Evolutionary conservation across 1,140 invertebrate genomes (phyloP).

Genomic region (Drosophila saltans): DNA sequence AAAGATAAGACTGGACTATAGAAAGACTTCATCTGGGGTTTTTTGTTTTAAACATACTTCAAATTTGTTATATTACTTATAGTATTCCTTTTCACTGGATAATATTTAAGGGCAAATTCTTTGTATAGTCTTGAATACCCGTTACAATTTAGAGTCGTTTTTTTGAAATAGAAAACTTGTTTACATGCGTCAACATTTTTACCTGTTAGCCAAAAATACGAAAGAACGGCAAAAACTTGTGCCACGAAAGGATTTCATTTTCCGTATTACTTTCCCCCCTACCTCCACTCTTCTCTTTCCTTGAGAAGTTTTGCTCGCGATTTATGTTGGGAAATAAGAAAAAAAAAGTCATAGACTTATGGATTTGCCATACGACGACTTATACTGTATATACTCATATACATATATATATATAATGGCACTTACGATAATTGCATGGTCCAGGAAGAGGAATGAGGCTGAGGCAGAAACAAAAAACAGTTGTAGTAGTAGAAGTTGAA

Average conservation of each 20-base stretch:
- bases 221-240: slow-evolving; percentile 31
- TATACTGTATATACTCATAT: slow-evolving; percentile 32
- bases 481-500: neutral
- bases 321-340: slow-evolving; percentile 45
- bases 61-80: no score
- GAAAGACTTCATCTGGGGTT: no score
- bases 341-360: slow-evolving; percentile 76
- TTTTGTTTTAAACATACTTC: no score
- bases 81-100: no score
- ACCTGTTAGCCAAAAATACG: slow-evolving; percentile 33
- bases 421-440: slow-evolving; percentile 80
- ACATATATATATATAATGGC: slow-evolving; percentile 43
- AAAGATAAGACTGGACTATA: no score
- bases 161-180: slow-evolving; percentile 61
- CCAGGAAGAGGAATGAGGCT: neutral
- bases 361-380: slow-evolving; percentile 64
- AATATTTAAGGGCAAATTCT: neutral
- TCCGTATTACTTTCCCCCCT: slow-evolving; percentile 14
- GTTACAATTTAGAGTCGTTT: slow-evolving; percentile 33
- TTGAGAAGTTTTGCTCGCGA: slow-evolving; percentile 54
- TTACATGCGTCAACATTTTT: slow-evolving; percentile 74
- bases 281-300: neutral
- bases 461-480: slow-evolving; percentile 30
- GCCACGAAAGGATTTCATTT: slow-evolving; percentile 41
- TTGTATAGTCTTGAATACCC: neutral